Base-by-base conservation (phyloP, 2,797 vertebrate species). In the Rhinatrema bivittatum region DNA sequence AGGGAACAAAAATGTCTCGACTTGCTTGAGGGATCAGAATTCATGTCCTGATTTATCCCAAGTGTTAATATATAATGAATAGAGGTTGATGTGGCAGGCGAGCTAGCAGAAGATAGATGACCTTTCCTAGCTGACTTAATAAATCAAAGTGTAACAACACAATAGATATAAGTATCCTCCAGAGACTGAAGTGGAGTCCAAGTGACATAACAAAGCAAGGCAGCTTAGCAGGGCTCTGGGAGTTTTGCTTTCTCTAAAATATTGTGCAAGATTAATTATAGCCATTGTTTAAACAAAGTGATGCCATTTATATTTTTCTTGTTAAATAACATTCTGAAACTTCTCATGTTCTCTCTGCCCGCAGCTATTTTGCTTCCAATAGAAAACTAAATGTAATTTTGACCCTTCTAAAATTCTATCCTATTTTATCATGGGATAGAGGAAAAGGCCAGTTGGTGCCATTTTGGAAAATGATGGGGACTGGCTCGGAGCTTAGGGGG, bases 61-160 rank as follows among this genome's bases (percentile, higher is more conserved):
- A 6, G 13, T 27, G 33, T 45, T 34, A 32, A 34, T 29, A 33
- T 13, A 28, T n/a, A 23, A 39, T 42, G 29, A 31, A 44, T 37
- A 22, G 34, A 20, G 36, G 27, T 31, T 15, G 41, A 34, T 27
- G 15, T 16, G 20, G 23, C 45, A 59, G 32, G 38, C 36, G 27
- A 4, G 19, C 15, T 43, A 25, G 26, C 26, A n/a, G 37, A 59
- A 53, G 50, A 59, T 23, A 41, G 50, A 59, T 59, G 41, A 53
- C 37, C 18, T 52, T 28, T 36, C 48, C 28, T 32, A 34, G 25
- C 50, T 37, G 28, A 53, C 35, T 53, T 46, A 38, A 53, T 53
- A 50, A 37, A 39, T 59, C 46, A 42, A 36, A 22, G 19, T 38
- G 28, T 34, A 59, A 39, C 46, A 50, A 53, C 43, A 42, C 46